These are phyloP conservation scores for Cydia splendana DNA, from an alignment of 1,140 invertebrate genomes.

Conservation along the genomic window DNA sequence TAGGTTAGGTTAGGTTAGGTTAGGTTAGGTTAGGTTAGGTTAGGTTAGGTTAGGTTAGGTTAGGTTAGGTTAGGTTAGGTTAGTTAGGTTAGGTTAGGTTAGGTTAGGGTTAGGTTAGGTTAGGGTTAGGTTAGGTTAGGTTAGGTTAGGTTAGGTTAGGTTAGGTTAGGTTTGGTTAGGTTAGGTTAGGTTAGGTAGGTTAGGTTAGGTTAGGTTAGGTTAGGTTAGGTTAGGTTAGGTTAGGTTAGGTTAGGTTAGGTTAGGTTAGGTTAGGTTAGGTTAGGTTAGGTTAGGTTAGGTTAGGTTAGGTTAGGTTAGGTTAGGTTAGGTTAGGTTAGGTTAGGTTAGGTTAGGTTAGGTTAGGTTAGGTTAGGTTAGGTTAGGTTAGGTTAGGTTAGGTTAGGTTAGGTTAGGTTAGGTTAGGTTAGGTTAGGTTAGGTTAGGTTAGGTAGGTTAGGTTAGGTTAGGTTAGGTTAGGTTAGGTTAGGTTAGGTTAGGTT, in stretches of 20 bases:
- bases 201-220: no score
- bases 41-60: no score
- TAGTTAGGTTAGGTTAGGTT: no score
- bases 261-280: conserved; percentile 44
- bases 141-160: conserved; percentile 42
- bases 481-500: conserved; percentile 34
- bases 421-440: conserved; percentile 45
- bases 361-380: conserved; percentile 51
- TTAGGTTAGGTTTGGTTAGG: conserved; percentile 45
- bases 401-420: conserved; percentile 33
- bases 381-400: conserved; percentile 45
- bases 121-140: neutral
- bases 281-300: conserved; percentile 53
- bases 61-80: no score
- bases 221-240: conserved; percentile 48
- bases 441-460: conserved; percentile 42
- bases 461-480: conserved; percentile 40
- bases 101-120: conserved; percentile 25
- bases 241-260: conserved; percentile 45
- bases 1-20: no score
- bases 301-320: conserved; percentile 59
- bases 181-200: conserved; percentile 45
- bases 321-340: conserved; percentile 58
- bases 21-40: no score
- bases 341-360: conserved; percentile 41